These are phyloP conservation scores for Catamblyrhynchus diadema DNA, from an alignment of 2,797 vertebrate species.

Conservation along the genomic window DNA sequence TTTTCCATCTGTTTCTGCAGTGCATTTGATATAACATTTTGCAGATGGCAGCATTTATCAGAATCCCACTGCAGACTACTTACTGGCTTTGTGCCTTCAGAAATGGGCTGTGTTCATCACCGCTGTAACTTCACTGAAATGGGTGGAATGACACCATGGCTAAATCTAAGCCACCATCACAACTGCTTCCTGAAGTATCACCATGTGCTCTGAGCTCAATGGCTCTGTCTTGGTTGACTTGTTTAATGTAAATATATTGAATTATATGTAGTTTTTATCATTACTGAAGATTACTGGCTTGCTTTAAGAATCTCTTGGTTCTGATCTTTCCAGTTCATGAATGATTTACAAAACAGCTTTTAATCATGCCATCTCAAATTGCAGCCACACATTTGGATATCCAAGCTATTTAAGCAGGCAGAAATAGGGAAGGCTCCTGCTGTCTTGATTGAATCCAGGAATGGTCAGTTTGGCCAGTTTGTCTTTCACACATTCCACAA, in stretches of 20 bases:
- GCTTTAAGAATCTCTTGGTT: neutral
- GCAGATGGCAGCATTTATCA: slow-evolving; percentile 61
- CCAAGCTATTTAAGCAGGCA: neutral
- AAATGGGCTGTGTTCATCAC: neutral
- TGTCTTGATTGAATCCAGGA: neutral
- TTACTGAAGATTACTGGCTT: slow-evolving; percentile 31
- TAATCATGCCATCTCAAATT: neutral
- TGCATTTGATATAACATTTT: slow-evolving; percentile 46
- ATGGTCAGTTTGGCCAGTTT: neutral
- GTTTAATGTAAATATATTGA: slow-evolving; percentile 4
- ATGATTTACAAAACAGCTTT: neutral
- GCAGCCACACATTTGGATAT: neutral
- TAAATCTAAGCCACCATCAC: neutral
- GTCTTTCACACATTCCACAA: neutral
- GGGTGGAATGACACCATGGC: neutral
- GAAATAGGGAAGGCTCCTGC: neutral
- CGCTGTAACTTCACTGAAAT: neutral
- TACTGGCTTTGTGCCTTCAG: slow-evolving; percentile 35
- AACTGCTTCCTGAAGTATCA: neutral
- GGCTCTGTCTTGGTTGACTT: neutral
- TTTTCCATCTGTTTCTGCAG: slow-evolving; percentile 60
- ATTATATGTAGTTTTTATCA: neutral
- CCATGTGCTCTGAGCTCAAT: neutral
- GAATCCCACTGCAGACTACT: slow-evolving; percentile 41
- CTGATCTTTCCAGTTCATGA: neutral